Evolutionary conservation across 2,797 vertebrate species (phyloP), one percentile per base, ranked within the genome.

Genomic region (Pseudomugil tenellus): DNA sequence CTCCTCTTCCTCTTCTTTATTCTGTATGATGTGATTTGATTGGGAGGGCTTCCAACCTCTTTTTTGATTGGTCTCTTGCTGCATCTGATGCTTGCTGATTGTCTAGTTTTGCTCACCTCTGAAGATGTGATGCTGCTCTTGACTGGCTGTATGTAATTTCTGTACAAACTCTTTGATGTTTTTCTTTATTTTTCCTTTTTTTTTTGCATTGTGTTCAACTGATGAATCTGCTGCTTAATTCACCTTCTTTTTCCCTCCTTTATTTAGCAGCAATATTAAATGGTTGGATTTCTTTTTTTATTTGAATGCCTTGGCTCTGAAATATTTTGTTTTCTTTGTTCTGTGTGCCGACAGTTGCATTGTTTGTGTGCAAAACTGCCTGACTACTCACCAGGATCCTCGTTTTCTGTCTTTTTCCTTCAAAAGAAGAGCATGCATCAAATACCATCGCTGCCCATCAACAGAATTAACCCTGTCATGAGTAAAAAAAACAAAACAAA

Each of bases 31-130:
- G 79, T 89, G 82, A 82, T 79, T 90, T 85, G 84, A 91, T 80
- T 81, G 91, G 91, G 91, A 90, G 89, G 87, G 92, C 91, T 93
- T 91, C 86, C 68, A 73, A 85, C 72, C 88, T 85, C 80, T 87
- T 80, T 90, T 92, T 91, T 91, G 87, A 93, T 92, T 92, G 89
- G 89, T 92, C 92, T 92, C 84, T 91, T 89, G 90, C 91, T 94
- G 92, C 93, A 92, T 94, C 88, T 88, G 90, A 91, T 91, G 94
- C 93, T 94, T 95, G 94, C 94, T 94, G 90, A 93, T 92, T 93
- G 92, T 92, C 93, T 94, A 77, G 87, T 90, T 92, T 85, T 87
- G 91, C 92, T 92, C 91, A 91, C 87, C 86, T 91, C 79, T 88
- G 87, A 90, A 93, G 87, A 89, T 92, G 91, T 91, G 83, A 92